Base-by-base conservation (phyloP, 2,797 vertebrate species). In the Pseudotriccus pelzelni region DNA sequence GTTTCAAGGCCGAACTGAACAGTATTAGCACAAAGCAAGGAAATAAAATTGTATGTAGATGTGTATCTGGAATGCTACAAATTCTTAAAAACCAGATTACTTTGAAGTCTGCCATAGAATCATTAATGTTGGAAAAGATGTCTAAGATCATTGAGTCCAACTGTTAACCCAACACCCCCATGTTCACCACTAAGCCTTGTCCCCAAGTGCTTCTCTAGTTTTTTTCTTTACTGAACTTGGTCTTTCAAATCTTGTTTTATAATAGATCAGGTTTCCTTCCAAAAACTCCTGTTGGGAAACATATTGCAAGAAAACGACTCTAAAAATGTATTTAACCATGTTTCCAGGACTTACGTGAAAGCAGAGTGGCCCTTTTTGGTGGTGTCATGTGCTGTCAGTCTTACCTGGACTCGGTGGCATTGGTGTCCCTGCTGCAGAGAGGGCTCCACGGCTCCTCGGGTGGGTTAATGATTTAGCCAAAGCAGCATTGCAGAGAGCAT, bases 391-490 rank as follows among this genome's bases (percentile, higher is more conserved):
- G 77, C 46, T 34, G 39, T n/a, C n/a, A 24, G 58, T 64, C 34
- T 34, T 43, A 7, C 10, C 1, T 0, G 3, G 60, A 3, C 14
- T 34, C 0, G 0, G 37, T 43, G 58, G 3, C 18, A 1, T 50
- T 3, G 4, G 8, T 8, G 8, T 32, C n/a, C 58, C 39, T 27
- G 63, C n/a, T 55, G 47, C 44, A 41, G 22, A 25, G 44, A 47
- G 28, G 41, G 58, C 66, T 86, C 27, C 50, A 1, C 0, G 10
- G 50, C 64, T 80, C 15, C 36, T 39, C n/a, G 0, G 30, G 23
- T 17, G 14, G 28, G 59, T 19, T 46, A 47, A 5, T 63, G 58
- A 47, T 84, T 50, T 27, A 39, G 58, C 67, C 1, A 2, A 9
- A 30, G 6, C 58, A 67, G 43, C 27, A 0, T 13, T 16, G 8